Evolutionary conservation across 35 echinoderm and acorn worm species (phyloP).

Genomic region (Acanthaster planci): DNA sequence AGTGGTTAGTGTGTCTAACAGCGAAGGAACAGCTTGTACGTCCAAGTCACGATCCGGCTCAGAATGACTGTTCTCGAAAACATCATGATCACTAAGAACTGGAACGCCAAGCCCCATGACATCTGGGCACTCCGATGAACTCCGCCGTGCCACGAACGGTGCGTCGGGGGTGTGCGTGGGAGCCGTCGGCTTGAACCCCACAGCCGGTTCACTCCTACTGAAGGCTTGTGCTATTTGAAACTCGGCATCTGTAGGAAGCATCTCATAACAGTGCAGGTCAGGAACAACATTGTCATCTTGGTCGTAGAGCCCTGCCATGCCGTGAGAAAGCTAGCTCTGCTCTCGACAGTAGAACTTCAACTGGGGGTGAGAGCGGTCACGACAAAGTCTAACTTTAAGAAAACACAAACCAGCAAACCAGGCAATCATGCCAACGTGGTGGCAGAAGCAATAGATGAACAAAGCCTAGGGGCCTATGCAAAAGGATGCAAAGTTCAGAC

Average conservation of each 20-base stretch:
- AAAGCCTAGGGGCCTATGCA: no score
- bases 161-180: background rate
- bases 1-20: no score
- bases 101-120: background rate
- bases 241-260: background rate
- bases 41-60: background rate
- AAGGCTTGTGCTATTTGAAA: background rate
- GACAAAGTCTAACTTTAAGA: no score
- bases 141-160: background rate
- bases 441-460: no score
- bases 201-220: background rate
- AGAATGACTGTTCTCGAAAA: background rate
- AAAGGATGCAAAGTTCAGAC: no score
- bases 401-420: no score
- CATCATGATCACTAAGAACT: background rate
- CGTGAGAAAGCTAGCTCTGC: background rate
- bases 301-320: background rate
- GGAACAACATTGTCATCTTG: conserved; percentile 9
- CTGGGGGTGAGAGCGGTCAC: background rate
- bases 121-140: background rate
- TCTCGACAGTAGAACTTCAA: background rate
- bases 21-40: background rate
- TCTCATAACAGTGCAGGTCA: conserved; percentile 1
- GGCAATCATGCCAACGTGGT: no score
- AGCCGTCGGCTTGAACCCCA: background rate